Base-by-base conservation (phyloP, 1,140 invertebrate genomes). In the Helicoverpa zea region DNA sequence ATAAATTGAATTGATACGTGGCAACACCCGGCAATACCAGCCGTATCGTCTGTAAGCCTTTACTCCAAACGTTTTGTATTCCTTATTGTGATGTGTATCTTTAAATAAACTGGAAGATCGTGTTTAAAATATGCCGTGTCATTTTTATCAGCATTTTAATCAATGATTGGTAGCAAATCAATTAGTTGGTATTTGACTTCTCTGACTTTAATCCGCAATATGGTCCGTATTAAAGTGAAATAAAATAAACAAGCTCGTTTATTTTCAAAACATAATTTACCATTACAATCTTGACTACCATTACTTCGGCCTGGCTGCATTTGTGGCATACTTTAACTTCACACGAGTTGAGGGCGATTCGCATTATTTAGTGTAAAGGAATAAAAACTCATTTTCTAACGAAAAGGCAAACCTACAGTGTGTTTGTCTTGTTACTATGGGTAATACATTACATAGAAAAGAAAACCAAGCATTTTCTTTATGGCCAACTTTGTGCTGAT, bases 1-100 rank as follows among this genome's bases (percentile, higher is more conserved):
- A 63, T 84, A 75, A 79, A 77, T 83, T 80, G 58, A 78, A 83
- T 76, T 83, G 63, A 79, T 68, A 80, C 61, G 77, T 79, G 23
- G 78, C 56, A 52, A 80, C 66, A 61, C 78, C 68, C 51, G 78
- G 30, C 76, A n/a, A 58, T 23, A 54, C 68, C 78, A 58, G 76
- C 9, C 23, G 51, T 68, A 66, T 66, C 30, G 35, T 13, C 64
- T n/a, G 52, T 61, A 59, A 58, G 56, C 23, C 58, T 63, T 63
- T 76, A 14, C 54, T 49, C 16, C 30, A 68, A n/a, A 68, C 35
- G 23, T 64, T 76, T 49, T 63, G 30, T 61, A 61, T 75, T 49
- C 29, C 35, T 73, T 76, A 52, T 76, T 29, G 49, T 63, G 64
- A 68, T 14, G 14, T 18, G 10, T 58, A 43, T 43, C 35, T 11